Percentiles rank a stretch among this genome's conserved stretches.
phyloP scores from a whole-genome alignment of 1,140 invertebrate genomes.

The Tribolium madens region DNA sequence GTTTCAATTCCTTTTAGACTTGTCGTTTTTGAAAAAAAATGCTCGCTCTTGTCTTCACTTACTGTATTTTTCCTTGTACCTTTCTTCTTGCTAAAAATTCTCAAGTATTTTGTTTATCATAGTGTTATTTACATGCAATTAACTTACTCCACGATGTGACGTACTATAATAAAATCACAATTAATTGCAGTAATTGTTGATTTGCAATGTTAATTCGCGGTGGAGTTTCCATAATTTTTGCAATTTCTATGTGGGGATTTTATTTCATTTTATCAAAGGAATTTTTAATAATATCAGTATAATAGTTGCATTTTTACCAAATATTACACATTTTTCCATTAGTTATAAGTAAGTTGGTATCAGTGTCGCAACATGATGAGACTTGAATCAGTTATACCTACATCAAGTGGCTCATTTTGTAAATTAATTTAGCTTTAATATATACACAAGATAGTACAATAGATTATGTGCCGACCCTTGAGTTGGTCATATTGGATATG shows the following conservation, averaged over 20 bases:
- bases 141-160: background rate
- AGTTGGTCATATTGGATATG: constrained; percentile 11
- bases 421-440: constrained; percentile 3
- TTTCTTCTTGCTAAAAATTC: background rate
- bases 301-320: background rate
- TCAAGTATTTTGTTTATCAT: constrained; percentile 1
- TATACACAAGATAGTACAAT: background rate
- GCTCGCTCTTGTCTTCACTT: too few species aligned
- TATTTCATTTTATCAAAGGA: background rate
- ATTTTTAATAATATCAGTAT: background rate
- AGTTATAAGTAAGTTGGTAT: background rate
- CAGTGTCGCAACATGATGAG: constrained; percentile 7
- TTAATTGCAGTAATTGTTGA: background rate
- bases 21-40: too few species aligned
- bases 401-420: too few species aligned
- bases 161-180: constrained; percentile 13
- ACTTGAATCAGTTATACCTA: background rate
- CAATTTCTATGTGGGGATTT: constrained; percentile 1
- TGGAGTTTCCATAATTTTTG: constrained; percentile 30
- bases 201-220: constrained; percentile 20
- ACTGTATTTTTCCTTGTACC: too few species aligned
- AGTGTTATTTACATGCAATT: background rate
- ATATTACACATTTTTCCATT: constrained; percentile 5
- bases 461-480: constrained; percentile 5
- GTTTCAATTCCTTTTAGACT: too few species aligned